Base-by-base conservation (phyloP, 2,797 vertebrate genomes). In the Semaprochilodus insignis region DNA sequence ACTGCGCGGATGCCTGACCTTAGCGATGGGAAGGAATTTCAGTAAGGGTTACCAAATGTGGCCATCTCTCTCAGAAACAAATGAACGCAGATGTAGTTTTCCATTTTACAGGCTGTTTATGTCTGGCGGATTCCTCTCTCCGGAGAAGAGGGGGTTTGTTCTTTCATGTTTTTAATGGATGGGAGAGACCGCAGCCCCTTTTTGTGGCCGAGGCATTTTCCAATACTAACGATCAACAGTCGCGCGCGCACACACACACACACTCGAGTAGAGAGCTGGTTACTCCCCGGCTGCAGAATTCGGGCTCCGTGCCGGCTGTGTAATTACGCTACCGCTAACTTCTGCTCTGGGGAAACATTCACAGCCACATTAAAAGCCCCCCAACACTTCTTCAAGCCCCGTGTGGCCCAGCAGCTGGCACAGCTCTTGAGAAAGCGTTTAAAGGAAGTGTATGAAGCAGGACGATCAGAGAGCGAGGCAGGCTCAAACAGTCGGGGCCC, bases 41-140 rank as follows among this genome's bases (percentile, higher is more conserved):
- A 86, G 86, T 88, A 89, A 92, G 91, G 92, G 93, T 92, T 90
- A 93, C 93, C 91, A 92, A 94, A 94, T 90, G 93, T 94, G 92
- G 94, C 89, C 14, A 74, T 86, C 90, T 89, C 84, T 91, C 91
- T 91, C 87, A 82, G 89, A 92, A 92, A 93, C 93, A 93, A 95
- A 94, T 91, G 91, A 92, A 94, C 91, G 89, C 93, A 95, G 93
- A 95, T 94, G 94, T 92, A 94, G 89, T 92, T 94, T 94, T 95
- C 91, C 94, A 92, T 94, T 95, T 95, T 93, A 94, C 93, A 92
- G 94, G 89, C 92, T 95, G 94, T 95, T 96, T 95, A 95, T 94
- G 92, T 93, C 91, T 95, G 78, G 91, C 88, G 89, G 93, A 95
- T 94, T 93, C 91, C 88, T 93, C 89, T 88, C 91, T 90, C 90